These are phyloP conservation scores for Atlantisia rogersi DNA, from an alignment of 2,113 vertebrate genomes.

Conservation along the genomic window DNA sequence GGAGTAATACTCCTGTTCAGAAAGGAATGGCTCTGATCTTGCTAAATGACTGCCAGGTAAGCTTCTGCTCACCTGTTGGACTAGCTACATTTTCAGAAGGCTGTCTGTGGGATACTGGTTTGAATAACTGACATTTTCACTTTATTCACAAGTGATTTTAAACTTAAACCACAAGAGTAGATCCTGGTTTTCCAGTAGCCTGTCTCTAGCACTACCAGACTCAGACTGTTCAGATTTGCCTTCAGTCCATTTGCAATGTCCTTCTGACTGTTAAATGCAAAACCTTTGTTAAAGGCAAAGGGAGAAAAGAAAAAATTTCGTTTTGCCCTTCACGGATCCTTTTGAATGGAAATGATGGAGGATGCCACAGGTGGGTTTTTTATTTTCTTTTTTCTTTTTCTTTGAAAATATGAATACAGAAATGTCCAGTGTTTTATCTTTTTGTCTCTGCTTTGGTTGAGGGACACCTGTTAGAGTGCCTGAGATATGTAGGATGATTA, in stretches of 20 bases:
- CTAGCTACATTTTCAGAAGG: conserved; percentile 57
- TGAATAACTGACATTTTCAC: conserved; percentile 65
- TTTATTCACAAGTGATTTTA: conserved; percentile 39
- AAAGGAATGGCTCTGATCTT: not conserved
- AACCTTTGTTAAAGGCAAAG: conserved; percentile 26
- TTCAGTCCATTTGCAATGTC: conserved; percentile 45
- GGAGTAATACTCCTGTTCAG: not conserved
- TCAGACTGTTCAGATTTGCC: conserved; percentile 35
- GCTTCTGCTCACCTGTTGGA: not conserved
- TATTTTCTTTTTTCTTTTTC: not conserved
- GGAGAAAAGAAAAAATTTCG: not conserved
- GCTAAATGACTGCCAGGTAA: not conserved
- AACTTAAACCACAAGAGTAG: conserved; percentile 42
- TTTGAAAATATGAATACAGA: not conserved
- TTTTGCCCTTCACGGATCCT: not conserved
- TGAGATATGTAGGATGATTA: not conserved
- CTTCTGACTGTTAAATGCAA: conserved; percentile 32
- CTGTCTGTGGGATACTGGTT: conserved; percentile 12
- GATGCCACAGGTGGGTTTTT: not conserved
- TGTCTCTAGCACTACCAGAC: conserved; percentile 3
- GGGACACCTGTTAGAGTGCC: not conserved
- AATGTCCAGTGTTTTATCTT: not conserved
- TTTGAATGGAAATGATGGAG: not conserved
- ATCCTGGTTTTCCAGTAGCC: not conserved
- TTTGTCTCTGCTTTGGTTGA: not conserved